phyloP scores from a whole-genome alignment of 1,140 invertebrate genomes.

The Apolygus lucorum region DNA sequence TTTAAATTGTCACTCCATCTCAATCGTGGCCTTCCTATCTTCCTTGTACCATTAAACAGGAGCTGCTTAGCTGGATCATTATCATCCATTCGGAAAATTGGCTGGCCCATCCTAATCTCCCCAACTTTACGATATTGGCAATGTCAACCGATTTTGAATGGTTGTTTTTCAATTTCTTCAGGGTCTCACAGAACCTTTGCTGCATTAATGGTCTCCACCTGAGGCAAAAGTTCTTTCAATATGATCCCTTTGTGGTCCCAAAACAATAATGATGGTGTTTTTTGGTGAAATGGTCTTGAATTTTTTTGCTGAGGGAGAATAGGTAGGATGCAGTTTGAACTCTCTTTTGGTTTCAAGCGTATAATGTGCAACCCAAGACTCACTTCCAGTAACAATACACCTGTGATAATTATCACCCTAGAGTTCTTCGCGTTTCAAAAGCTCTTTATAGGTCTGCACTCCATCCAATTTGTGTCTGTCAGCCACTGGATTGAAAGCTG shows the following conservation, averaged over 20 bases:
- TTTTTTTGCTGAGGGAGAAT: background rate
- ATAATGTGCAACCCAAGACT: slow-evolving; percentile 32
- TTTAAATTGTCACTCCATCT: too few species aligned
- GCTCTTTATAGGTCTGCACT: background rate
- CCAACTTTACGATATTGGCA: too few species aligned
- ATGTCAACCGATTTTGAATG: too few species aligned
- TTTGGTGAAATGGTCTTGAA: slow-evolving; percentile 1
- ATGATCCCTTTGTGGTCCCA: slow-evolving; percentile 9
- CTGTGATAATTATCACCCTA: slow-evolving; percentile 28
- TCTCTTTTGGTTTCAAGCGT: slow-evolving; percentile 32
- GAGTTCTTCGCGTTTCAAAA: slow-evolving; percentile 26
- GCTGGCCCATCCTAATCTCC: too few species aligned
- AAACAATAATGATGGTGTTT: slow-evolving; percentile 8
- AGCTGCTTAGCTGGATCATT: too few species aligned
- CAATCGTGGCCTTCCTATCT: too few species aligned
- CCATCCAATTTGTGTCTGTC: background rate
- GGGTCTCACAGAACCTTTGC: too few species aligned
- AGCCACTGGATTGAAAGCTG: background rate
- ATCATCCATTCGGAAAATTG: too few species aligned
- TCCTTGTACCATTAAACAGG: too few species aligned
- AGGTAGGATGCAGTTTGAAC: slow-evolving; percentile 12
- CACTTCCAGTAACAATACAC: slow-evolving; percentile 30
- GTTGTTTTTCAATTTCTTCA: too few species aligned
- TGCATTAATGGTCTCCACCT: too few species aligned
- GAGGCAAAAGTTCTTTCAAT: background rate